Evolutionary conservation across 2,113 vertebrate species (phyloP).

Genomic region (Gobio gobio): DNA sequence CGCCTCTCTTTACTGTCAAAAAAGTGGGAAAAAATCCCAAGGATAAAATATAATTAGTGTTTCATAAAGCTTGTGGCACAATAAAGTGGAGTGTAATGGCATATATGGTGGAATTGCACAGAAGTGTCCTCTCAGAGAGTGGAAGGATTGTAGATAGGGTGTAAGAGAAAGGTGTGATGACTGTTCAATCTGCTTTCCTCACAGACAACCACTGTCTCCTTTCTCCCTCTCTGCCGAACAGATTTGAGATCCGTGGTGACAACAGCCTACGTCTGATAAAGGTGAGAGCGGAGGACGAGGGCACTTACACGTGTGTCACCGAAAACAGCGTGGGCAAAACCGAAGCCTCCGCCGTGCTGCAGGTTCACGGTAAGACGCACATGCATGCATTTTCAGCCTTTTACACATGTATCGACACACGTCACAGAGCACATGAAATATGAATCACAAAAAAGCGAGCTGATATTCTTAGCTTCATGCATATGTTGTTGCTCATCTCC

Average conservation of each 20-base stretch:
- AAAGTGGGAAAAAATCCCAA: neutral
- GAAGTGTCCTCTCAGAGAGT: neutral
- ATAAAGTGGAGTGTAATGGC: neutral
- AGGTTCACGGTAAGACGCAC: slow-evolving; percentile 88
- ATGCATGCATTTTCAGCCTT: slow-evolving; percentile 9
- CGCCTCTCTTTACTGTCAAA: neutral
- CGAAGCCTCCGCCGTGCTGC: slow-evolving; percentile 91
- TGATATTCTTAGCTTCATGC: slow-evolving; percentile 40
- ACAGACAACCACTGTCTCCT: slow-evolving; percentile 34
- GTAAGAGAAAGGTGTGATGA: slow-evolving; percentile 27
- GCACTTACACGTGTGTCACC: slow-evolving; percentile 92
- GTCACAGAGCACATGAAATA: slow-evolving; percentile 37
- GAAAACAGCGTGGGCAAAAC: slow-evolving; percentile 98
- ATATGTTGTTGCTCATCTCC: slow-evolving; percentile 45
- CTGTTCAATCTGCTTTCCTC: neutral
- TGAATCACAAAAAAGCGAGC: slow-evolving; percentile 23
- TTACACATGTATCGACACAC: slow-evolving; percentile 24
- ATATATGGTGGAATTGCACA: neutral
- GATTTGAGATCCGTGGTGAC: slow-evolving; percentile 93
- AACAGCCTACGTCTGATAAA: slow-evolving; percentile 90
- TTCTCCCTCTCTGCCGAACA: slow-evolving; percentile 63
- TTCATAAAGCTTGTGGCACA: neutral
- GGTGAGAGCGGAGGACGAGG: slow-evolving; percentile 89
- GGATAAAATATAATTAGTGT: neutral
- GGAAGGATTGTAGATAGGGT: neutral